Base-by-base conservation (phyloP, 2,113 vertebrate species). In the Oriolus oriolus region DNA sequence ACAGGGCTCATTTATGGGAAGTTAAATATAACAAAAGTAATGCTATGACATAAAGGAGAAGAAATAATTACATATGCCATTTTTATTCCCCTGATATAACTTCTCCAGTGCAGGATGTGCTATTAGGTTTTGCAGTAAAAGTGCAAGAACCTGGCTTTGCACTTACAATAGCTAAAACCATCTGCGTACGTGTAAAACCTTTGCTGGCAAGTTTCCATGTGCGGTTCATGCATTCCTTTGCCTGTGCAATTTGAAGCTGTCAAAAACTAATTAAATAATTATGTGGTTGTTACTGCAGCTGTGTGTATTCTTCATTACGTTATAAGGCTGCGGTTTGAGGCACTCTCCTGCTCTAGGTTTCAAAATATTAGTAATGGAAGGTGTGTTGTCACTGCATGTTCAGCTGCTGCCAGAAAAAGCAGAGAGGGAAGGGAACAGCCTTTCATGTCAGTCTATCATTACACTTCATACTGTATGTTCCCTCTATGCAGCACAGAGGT, bases 211-310 rank as follows among this genome's bases (percentile, higher is more conserved):
- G 27, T 81, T 95, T 96, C 95, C 96, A 93, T 41, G 54, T 95
- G 92, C 2, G 77, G 71, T 90, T 97, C 95, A 90, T 90, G 85
- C 92, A 97, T 98, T 97, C 96, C 95, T 96, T 91, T 1, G 44
- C 91, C 91, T 94, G 79, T 95, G 94, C 91, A 97, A 97, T 97
- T 95, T 93, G 89, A 97, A 97, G 92, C 95, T 97, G 97, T 98
- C 96, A 97, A 97, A 97, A 98, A 97, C 97, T 97, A 98, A 98
- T 97, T 97, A 98, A 97, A 97, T 97, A 97, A 98, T 98, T 97
- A 96, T 76, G 95, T 93, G 94, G 96, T 97, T 96, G 97, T 97
- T 97, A 93, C 95, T 96, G 94, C 97, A 98, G 97, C 97, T 98
- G 97, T 97, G 97, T 97, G 87, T 97, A 94, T 95, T 96, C 96